Conservation (phyloP, 92 coral and sea anemone species). For the Zoanthus gigantus region DNA sequence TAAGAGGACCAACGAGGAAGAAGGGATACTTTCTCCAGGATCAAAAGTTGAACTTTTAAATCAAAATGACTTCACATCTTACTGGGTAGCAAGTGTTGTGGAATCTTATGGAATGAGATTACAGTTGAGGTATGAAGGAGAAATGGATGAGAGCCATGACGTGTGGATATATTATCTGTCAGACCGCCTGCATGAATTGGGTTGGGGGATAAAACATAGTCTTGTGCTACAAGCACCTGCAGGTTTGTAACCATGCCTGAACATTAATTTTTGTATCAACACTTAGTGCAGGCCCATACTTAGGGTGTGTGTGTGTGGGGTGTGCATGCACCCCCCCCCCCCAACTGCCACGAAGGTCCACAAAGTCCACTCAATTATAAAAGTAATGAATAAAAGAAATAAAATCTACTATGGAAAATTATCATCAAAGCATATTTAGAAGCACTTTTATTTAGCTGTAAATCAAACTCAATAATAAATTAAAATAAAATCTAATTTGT, state of each 20-base stretch:
- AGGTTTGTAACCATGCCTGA: slow-evolving; percentile 42
- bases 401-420: too few species aligned
- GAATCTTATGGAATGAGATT: slow-evolving; percentile 80
- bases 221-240: slow-evolving; percentile 69
- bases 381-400: too few species aligned
- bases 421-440: too few species aligned
- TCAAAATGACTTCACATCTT: slow-evolving; percentile 64
- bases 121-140: slow-evolving; percentile 74
- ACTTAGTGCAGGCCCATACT: neutral
- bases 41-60: slow-evolving; percentile 73
- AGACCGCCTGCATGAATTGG: slow-evolving; percentile 75
- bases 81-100: slow-evolving; percentile 81
- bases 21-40: slow-evolving; percentile 68
- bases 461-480: too few species aligned
- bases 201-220: slow-evolving; percentile 77
- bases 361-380: too few species aligned
- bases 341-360: too few species aligned
- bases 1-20: slow-evolving; percentile 62
- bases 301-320: too few species aligned
- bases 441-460: too few species aligned
- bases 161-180: slow-evolving; percentile 80
- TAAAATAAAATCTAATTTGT: too few species aligned
- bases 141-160: slow-evolving; percentile 63
- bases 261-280: neutral
- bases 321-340: too few species aligned